Evolutionary conservation across 2,113 vertebrate species (phyloP), one percentile per base, ranked within the genome.

Genomic region (Macquaria australasica): DNA sequence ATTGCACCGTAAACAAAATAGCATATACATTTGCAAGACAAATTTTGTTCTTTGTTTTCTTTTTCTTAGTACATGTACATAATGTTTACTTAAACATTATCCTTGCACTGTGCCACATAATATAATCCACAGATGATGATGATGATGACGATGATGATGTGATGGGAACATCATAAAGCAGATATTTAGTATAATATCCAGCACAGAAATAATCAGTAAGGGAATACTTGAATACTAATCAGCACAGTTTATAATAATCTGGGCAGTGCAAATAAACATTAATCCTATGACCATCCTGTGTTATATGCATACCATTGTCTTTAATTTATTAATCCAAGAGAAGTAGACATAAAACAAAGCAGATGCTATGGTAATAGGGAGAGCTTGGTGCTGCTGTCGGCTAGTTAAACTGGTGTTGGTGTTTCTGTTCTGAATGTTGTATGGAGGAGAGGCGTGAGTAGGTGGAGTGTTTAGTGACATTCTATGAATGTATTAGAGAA

Each of bases 221-320:
- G 88, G 75, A 93, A 91, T 93, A 94, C 92, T 95, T 94, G 94
- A 95, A 94, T 85, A 89, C 76, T 88, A 90, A 86, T 92, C 81
- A 74, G 77, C 90, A 89, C 77, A 86, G 88, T 83, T 90, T 74
- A 73, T 83, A 86, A 82, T 77, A 79, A 83, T 77, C 53, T 92
- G 90, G 88, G 82, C 75, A 55, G 87, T 90, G 87, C 89, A 91
- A 92, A 92, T 91, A 84, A 76, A 88, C 83, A 85, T 80, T n/a
- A 73, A 81, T 83, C 86, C 73, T 58, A 69, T 41, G 66, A 86
- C 75, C 77, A 76, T 89, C 72, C 80, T 83, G 75, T 64, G 73
- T 86, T 69, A 25, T 63, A 56, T 69, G 68, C 31, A 25, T 73
- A 83, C 70, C 39, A 67, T 87, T 89, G 78, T 90, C 68, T 90